A percentile compares a stretch with the other conserved stretches of the same genome.
Evolutionary conservation across 1,140 invertebrate genomes (phyloP).

Genomic region (Zaprionus capensis): DNA sequence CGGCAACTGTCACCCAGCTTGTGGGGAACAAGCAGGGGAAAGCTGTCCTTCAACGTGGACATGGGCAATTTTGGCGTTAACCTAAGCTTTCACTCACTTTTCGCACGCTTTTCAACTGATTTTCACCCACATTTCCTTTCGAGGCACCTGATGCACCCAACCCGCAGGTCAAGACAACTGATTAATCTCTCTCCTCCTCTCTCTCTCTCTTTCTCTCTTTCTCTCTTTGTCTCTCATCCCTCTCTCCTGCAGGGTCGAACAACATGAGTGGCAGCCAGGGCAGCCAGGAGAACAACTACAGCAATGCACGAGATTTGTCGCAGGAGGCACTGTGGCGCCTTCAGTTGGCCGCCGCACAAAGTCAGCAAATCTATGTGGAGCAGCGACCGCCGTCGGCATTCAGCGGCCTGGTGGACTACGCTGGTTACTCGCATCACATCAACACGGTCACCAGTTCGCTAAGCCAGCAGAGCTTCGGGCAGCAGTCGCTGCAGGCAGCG

Average conservation of each 20-base stretch:
- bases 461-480: conserved; percentile 71
- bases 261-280: conserved; percentile 76
- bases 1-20: conserved; percentile 1
- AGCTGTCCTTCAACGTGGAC: conserved; percentile 58
- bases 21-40: conserved; percentile 15
- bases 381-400: conserved; percentile 79
- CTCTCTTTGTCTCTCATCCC: not conserved
- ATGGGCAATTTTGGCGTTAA: conserved; percentile 1
- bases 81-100: conserved; percentile 4
- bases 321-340: conserved; percentile 97
- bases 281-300: conserved; percentile 91
- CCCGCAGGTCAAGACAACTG: not conserved
- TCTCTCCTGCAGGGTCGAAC: conserved; percentile 63
- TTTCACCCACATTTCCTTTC: not conserved
- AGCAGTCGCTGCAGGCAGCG: conserved; percentile 18
- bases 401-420: conserved; percentile 75
- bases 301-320: conserved; percentile 93
- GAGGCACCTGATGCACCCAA: not conserved
- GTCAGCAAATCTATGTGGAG: conserved; percentile 84
- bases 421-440: conserved; percentile 73
- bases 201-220: not conserved
- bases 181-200: not conserved
- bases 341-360: conserved; percentile 90
- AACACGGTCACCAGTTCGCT: conserved; percentile 74
- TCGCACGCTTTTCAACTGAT: not conserved